These are phyloP conservation scores for Podiceps cristatus DNA, from an alignment of 2,113 vertebrate species.

Conservation along the genomic window DNA sequence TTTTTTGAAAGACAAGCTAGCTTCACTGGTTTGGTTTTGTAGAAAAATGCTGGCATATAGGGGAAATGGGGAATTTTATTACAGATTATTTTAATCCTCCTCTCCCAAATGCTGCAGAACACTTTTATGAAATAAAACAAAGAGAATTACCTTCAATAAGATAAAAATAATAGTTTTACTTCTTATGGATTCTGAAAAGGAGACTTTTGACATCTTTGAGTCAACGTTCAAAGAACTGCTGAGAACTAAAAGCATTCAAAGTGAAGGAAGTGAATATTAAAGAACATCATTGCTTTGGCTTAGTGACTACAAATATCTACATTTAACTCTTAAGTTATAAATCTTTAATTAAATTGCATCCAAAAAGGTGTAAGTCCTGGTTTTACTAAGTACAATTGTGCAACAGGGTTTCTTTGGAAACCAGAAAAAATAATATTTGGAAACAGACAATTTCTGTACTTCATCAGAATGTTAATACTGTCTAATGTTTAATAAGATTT, in stretches of 20 bases:
- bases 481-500: not conserved
- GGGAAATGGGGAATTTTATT: not conserved
- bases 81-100: no score
- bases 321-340: not conserved
- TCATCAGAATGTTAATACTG: not conserved
- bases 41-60: not conserved
- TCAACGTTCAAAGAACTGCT: not conserved
- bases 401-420: not conserved
- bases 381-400: not conserved
- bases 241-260: not conserved
- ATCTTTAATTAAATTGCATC: not conserved
- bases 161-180: not conserved
- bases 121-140: not conserved
- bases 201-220: not conserved
- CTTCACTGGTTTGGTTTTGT: not conserved
- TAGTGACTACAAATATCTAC: not conserved
- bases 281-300: not conserved
- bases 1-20: not conserved
- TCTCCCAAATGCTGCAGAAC: no score
- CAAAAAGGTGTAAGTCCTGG: not conserved
- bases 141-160: not conserved
- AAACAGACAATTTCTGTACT: not conserved
- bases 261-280: not conserved
- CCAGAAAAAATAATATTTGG: not conserved
- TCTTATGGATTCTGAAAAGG: not conserved